A percentile compares a stretch with the other conserved stretches of the same genome.
These are phyloP conservation scores for Clarias laeviceps DNA, from an alignment of 2,797 vertebrate genomes.

Conservation along the genomic window DNA sequence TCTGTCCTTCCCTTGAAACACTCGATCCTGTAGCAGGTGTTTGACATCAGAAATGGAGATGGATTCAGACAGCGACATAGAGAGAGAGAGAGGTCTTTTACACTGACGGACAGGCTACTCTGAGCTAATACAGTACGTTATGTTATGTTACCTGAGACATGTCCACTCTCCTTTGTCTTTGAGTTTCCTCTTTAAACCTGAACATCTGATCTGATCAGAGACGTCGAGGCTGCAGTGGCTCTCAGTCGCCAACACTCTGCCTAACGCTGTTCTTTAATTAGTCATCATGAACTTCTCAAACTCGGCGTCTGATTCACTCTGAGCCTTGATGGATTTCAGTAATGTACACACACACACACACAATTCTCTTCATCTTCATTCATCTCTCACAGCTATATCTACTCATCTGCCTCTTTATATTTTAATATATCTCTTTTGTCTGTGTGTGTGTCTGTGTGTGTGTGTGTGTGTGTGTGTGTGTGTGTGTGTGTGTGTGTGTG, in stretches of 20 bases:
- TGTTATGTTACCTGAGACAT: too few relatives aligned
- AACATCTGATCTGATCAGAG: neutral
- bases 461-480: neutral
- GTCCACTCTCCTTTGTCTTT: neutral
- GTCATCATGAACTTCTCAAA: conserved; percentile 29
- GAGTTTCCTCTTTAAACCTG: neutral
- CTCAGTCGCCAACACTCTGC: conserved; percentile 29
- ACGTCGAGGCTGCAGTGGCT: conserved; percentile 2
- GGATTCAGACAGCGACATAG: too few relatives aligned
- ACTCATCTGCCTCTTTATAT: neutral
- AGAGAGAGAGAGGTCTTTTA: too few relatives aligned
- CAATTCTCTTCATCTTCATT: too few relatives aligned
- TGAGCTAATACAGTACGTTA: too few relatives aligned
- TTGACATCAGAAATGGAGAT: too few relatives aligned
- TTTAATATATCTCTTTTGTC: neutral
- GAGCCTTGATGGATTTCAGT: conserved; percentile 9
- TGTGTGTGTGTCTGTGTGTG: neutral
- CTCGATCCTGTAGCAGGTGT: too few relatives aligned
- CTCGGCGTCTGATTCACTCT: neutral
- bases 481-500: neutral
- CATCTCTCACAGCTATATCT: neutral
- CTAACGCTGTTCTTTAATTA: conserved; percentile 39
- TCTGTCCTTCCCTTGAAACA: neutral
- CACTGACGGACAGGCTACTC: too few relatives aligned
- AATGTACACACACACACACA: neutral